Evolutionary conservation across 2,113 vertebrate genomes (phyloP).

Genomic region (Nasalis larvatus): DNA sequence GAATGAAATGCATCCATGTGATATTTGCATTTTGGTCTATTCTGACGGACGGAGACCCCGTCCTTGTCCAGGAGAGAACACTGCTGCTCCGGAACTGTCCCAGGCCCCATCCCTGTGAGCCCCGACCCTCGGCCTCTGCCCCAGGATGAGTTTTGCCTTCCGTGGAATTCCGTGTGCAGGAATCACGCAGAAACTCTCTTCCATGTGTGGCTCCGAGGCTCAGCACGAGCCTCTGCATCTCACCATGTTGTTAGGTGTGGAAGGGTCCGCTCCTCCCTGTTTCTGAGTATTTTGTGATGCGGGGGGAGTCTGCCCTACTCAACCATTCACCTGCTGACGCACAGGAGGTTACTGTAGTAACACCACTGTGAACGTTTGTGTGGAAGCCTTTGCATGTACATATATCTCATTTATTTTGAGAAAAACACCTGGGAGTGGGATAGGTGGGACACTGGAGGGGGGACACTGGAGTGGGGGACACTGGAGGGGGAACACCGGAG

Average conservation of each 20-base stretch:
- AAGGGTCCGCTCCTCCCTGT: neutral
- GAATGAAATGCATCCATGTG: neutral
- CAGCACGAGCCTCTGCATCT: fast-evolving
- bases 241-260: neutral
- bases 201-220: neutral
- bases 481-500: too few relatives aligned
- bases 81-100: neutral
- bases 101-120: neutral
- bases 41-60: neutral
- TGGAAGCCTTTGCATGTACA: neutral
- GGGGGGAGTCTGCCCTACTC: neutral
- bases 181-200: too few relatives aligned
- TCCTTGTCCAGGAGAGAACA: neutral
- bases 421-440: neutral
- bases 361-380: neutral
- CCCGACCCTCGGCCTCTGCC: too few relatives aligned
- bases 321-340: neutral
- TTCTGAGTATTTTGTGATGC: neutral
- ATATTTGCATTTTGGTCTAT: neutral
- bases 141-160: too few relatives aligned
- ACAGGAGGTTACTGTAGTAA: neutral
- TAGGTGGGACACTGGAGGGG: neutral
- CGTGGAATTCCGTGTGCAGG: too few relatives aligned
- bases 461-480: too few relatives aligned
- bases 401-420: neutral